Evolutionary conservation across 2,113 vertebrate genomes (phyloP), one percentile per base, ranked within the genome.

Genomic region (Albula glossodonta): DNA sequence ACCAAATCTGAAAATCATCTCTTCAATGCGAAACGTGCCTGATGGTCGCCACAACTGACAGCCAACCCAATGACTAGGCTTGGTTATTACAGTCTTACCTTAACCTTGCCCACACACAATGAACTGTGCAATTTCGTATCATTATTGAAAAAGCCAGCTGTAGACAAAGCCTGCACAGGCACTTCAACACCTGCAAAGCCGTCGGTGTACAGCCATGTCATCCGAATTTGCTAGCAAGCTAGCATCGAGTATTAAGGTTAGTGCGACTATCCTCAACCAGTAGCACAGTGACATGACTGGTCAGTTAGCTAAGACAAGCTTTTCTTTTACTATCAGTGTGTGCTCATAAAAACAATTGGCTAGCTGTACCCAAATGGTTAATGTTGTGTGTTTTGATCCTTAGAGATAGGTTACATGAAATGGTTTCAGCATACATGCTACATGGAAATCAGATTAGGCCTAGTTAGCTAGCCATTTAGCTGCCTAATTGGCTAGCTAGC

Each of bases 401-500:
- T 25, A 63, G 22, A 74, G 70, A n/a, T 8, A 85, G 10, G 13
- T 74, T 74, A n/a, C 70, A 5, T 74, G n/a, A 74, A 25, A 31
- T 31, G 60, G 60, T 19, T 22, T 66, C 2, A 60, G 60, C 4
- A 74, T 10, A 2, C 70, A 3, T 4, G n/a, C 22, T 74, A 74
- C 70, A 22, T 74, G 22, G 17, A 22, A 22, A 31, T 11, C 49
- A 80, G 79, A 31, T 11, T 17, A 80, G 79, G 84, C 84, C 31
- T 25, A 25, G 78, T 19, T 50, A 25, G 78, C 52, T 10, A 8
- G 78, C 78, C n/a, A 78, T n/a, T 53, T 84, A 31, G 51, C 57
- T 41, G 15, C 13, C 89, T 90, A 92, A 88, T 91, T 88, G 83
- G 86, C 57, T 19, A 83, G 1, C 82, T 2, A 60, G 41, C 0